phyloP scores from a whole-genome alignment of 2,113 vertebrate genomes.

The Fukomys damarensis region DNA sequence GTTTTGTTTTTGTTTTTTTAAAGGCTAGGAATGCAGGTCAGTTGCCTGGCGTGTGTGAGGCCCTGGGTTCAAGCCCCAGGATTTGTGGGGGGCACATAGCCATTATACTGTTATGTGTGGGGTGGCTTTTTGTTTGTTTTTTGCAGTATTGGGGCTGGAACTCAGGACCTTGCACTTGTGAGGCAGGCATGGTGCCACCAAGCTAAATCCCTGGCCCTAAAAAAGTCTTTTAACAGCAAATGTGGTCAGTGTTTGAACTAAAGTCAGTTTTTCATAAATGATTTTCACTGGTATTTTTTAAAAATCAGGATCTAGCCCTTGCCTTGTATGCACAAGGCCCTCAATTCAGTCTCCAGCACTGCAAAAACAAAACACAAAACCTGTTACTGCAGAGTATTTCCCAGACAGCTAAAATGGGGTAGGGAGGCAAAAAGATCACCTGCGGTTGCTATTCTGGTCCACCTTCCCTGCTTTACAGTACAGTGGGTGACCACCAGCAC shows the following conservation, averaged over 20 bases:
- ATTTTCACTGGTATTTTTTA: constrained; percentile 19
- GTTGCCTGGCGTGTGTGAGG: no score
- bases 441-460: not conserved
- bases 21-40: no score
- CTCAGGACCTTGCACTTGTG: no score
- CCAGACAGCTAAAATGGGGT: not conserved
- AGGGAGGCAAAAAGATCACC: not conserved
- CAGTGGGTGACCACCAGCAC: not conserved
- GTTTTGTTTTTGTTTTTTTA: no score
- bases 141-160: no score
- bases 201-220: not conserved
- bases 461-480: not conserved
- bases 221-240: not conserved
- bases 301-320: not conserved
- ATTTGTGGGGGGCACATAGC: no score
- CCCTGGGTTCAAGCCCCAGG: no score
- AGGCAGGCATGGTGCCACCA: no score
- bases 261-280: not conserved
- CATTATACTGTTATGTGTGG: not conserved
- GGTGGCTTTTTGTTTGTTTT: no score
- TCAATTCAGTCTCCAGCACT: no score
- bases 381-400: not conserved
- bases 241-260: not conserved
- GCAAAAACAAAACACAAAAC: not conserved
- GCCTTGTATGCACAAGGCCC: not conserved